Percentiles rank a stretch among this genome's conserved stretches.
These are phyloP conservation scores for Chinchilla lanigera DNA, from an alignment of 2,113 vertebrate species.

Conservation along the genomic window DNA sequence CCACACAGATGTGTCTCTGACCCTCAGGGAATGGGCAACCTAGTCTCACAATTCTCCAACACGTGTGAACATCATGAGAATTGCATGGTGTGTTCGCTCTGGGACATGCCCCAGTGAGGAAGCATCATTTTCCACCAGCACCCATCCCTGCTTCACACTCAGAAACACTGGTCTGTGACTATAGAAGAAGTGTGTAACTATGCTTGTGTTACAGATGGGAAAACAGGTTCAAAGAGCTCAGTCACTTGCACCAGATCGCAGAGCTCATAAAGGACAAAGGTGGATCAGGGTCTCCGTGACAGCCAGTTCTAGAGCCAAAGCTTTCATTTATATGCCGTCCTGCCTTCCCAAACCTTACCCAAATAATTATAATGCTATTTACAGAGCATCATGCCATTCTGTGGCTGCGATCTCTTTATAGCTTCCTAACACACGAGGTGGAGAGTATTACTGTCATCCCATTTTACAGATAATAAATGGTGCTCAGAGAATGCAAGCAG, in stretches of 20 bases:
- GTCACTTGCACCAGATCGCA: neutral
- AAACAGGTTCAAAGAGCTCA: neutral
- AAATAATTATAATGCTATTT: neutral
- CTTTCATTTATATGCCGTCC: neutral
- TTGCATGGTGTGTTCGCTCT: neutral
- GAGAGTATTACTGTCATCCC: neutral
- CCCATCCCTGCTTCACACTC: neutral
- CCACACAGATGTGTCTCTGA: accelerated
- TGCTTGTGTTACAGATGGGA: neutral
- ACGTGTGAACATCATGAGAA: neutral
- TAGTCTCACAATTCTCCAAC: neutral
- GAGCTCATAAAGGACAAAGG: neutral
- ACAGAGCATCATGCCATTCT: neutral
- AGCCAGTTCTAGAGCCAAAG: neutral
- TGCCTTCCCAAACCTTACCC: neutral
- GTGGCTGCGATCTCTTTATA: neutral
- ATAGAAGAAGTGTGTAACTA: neutral
- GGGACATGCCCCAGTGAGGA: neutral
- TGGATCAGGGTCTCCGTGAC: neutral
- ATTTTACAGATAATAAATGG: neutral
- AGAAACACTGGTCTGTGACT: neutral
- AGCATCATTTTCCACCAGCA: neutral
- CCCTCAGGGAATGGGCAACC: neutral
- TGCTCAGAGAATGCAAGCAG: neutral
- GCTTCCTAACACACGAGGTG: neutral